These are phyloP conservation scores for Harpagifer antarcticus DNA, from an alignment of 2,797 vertebrate genomes.

Conservation along the genomic window DNA sequence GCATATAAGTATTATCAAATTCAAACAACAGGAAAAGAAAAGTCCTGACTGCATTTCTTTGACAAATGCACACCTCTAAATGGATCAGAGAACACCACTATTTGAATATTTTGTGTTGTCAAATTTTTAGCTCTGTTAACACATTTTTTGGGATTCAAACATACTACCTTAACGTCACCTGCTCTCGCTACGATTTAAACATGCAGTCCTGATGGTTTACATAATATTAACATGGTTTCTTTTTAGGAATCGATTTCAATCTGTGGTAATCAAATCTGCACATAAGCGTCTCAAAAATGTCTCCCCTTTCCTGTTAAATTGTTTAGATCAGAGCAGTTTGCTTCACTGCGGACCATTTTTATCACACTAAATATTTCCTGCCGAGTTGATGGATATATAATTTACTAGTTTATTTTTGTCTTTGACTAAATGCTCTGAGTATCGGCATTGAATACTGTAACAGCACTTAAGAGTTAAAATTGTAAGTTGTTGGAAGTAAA, in stretches of 20 bases:
- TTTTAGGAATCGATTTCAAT: not conserved
- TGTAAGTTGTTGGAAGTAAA: conserved; percentile 1
- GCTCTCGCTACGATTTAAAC: not conserved
- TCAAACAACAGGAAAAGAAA: not conserved
- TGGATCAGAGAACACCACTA: not conserved
- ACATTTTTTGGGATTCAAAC: not conserved
- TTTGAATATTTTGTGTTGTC: not conserved
- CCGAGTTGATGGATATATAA: not conserved
- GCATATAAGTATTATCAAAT: too few relatives aligned
- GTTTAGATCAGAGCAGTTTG: not conserved
- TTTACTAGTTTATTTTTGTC: not conserved
- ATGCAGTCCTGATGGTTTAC: not conserved
- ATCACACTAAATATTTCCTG: not conserved
- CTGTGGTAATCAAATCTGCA: not conserved
- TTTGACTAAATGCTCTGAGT: not conserved
- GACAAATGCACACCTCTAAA: too few relatives aligned
- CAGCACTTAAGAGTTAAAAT: not conserved
- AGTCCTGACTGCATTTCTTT: not conserved
- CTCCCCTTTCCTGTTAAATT: not conserved
- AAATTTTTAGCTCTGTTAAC: not conserved
- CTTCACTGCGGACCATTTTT: not conserved
- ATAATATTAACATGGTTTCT: not conserved
- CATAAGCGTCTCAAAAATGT: not conserved
- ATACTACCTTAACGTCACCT: too few relatives aligned
- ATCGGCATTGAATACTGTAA: not conserved